phyloP scores from a whole-genome alignment of 2,797 vertebrate genomes.

The Catharus ustulatus region DNA sequence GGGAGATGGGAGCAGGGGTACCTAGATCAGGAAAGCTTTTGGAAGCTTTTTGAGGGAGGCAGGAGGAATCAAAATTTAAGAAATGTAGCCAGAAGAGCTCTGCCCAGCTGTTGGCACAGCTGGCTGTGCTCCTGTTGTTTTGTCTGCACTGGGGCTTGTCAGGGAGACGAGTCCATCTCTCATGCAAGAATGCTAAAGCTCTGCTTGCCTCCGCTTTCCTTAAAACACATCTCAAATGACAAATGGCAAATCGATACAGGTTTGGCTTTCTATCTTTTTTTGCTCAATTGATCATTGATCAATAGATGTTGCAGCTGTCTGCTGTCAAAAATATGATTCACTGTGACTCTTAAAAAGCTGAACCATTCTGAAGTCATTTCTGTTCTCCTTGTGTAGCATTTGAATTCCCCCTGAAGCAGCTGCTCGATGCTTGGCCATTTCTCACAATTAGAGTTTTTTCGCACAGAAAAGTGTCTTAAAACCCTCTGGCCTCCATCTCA shows the following conservation, averaged over 20 bases:
- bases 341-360: not conserved
- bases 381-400: not conserved
- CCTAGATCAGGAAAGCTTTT: not conserved
- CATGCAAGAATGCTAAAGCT: not conserved
- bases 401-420: slow-evolving; percentile 16
- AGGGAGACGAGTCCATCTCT: not conserved
- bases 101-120: not conserved
- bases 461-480: not conserved
- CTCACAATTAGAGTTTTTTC: not conserved
- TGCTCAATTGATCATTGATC: not conserved
- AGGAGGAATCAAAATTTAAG: not conserved
- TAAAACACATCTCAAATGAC: not conserved
- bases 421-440: not conserved
- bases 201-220: not conserved
- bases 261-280: not conserved
- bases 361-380: not conserved
- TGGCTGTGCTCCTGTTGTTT: rapidly evolving
- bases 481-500: not conserved
- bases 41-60: not conserved
- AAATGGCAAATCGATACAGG: not conserved
- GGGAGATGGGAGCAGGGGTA: not conserved
- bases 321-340: slow-evolving; percentile 15
- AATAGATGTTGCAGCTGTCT: not conserved
- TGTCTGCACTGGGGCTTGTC: not conserved
- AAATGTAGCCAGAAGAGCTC: not conserved